Conservation (phyloP, 2,797 vertebrate genomes). For the Brachymystax lenok region DNA sequence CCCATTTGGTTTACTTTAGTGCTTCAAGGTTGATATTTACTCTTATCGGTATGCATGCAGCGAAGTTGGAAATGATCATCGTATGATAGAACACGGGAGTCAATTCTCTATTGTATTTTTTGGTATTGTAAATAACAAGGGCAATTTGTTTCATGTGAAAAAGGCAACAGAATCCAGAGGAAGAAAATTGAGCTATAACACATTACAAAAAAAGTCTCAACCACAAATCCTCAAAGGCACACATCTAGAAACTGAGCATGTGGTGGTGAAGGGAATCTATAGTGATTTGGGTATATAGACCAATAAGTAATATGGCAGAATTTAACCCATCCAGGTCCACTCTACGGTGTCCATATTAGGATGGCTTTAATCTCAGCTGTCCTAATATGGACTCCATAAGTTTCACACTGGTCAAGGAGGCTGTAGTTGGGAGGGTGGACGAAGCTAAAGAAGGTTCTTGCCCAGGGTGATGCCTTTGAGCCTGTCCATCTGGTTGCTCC, state of each 20-base stretch:
- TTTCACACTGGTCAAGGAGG: background rate
- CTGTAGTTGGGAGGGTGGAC: background rate
- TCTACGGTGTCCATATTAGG: background rate
- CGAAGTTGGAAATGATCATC: background rate
- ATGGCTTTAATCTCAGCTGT: background rate
- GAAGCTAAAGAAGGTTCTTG: background rate
- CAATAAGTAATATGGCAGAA: background rate
- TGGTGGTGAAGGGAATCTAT: conserved; percentile 10
- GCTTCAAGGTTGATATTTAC: background rate
- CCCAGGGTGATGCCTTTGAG: background rate
- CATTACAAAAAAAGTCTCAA: conserved; percentile 33
- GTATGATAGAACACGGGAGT: background rate
- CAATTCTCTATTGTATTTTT: conserved; percentile 15
- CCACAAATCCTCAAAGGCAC: conserved; percentile 53
- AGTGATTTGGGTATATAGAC: conserved; percentile 18
- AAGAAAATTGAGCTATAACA: conserved; percentile 21
- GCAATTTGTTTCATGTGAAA: conserved; percentile 22
- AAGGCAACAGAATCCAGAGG: conserved; percentile 43
- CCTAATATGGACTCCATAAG: background rate
- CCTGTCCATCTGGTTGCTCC: background rate
- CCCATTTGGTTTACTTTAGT: conserved; percentile 23
- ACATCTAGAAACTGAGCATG: conserved; percentile 43
- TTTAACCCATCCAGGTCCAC: background rate
- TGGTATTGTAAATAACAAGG: conserved; percentile 26
- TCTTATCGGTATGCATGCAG: conserved; percentile 7